Evolutionary conservation across 2,888 invertebrate genomes (phyloP).

Genomic region (Meliscaeva auricollis): DNA sequence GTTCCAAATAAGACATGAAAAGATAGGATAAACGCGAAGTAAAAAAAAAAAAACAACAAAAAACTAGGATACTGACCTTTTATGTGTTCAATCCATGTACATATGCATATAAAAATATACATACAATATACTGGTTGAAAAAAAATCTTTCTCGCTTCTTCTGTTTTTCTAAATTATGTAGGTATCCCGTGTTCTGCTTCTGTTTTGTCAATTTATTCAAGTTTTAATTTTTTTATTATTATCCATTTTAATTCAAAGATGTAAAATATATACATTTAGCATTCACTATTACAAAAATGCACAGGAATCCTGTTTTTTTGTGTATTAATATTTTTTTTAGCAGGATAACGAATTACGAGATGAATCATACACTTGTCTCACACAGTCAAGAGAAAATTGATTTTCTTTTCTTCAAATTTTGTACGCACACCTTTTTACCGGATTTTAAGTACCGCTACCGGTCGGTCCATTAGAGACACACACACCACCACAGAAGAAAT

Average conservation of each 20-base stretch:
- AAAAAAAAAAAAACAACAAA: constrained; percentile 38
- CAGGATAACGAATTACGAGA: constrained; percentile 61
- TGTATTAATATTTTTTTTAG: constrained; percentile 10
- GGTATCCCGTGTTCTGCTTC: constrained; percentile 60
- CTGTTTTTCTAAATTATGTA: constrained; percentile 33
- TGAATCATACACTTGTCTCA: constrained; percentile 70
- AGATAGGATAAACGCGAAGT: constrained; percentile 34
- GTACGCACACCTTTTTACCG: constrained; percentile 40
- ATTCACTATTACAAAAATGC: constrained; percentile 24
- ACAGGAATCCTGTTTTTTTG: constrained; percentile 48
- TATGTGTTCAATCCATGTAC: constrained; percentile 32
- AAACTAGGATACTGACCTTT: constrained; percentile 75
- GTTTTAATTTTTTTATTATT: constrained; percentile 33
- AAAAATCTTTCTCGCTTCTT: constrained; percentile 15
- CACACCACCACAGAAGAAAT: constrained; percentile 40
- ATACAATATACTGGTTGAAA: constrained; percentile 8
- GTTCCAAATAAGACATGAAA: constrained; percentile 42
- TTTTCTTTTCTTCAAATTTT: constrained; percentile 49
- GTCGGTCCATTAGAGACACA: constrained; percentile 55
- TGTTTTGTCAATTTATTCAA: constrained; percentile 54
- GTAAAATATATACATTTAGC: not conserved
- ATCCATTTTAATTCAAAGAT: constrained; percentile 7
- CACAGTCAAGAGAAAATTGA: constrained; percentile 58
- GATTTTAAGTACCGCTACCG: constrained; percentile 63
- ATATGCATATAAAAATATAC: not conserved